Base-by-base conservation (phyloP, 1,140 invertebrate genomes). In the Caenorhabditis briggsae region DNA sequence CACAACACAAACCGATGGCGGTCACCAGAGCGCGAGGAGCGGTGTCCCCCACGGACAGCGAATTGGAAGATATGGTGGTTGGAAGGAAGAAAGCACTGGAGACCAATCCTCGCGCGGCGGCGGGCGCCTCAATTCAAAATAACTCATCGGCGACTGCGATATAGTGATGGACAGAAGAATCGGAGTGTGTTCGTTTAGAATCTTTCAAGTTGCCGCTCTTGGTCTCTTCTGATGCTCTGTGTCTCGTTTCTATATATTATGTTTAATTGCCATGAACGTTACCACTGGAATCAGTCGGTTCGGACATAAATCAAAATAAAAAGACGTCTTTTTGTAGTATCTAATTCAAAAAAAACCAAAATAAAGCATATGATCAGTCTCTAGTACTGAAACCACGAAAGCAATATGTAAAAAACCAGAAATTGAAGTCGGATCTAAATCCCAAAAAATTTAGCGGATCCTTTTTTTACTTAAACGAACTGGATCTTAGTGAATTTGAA, bases 11-110 rank as follows among this genome's bases (percentile, higher is more conserved):
- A 48, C 43, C 70, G 70, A 78, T 78, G 70, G 70, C 70, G 70
- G 70, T 78, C 70, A 78, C 70, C 70, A 78, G 46, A 78, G 64
- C 64, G 64, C 64, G 16, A 70, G 64, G 64, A 70, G 70, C 70
- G 70, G 70, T 78, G 70, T 78, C 70, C 70, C 46, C 50, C 70
- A 78, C 70, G 46, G 70, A 50, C 46, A 23, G 2, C 6, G 41
- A 70, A 43, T 70, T 16, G 64, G 64, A 70, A 48, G 16, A 18
- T n/a, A 9, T 70, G 64, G 64, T 70, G 64, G 64, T 70, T 70
- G 41, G 43, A 70, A 46, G 41, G 43, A 70, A 70, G 64, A 46
- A 46, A 46, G 33, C n/a, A 78, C 33, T 53, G 70, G 70, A 78
- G 70, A 53, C 43, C 8, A 78, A 18, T 41, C n/a, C 41, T 33